These are phyloP conservation scores for Cathartes aura DNA, from an alignment of 2,113 vertebrate species.

Conservation along the genomic window DNA sequence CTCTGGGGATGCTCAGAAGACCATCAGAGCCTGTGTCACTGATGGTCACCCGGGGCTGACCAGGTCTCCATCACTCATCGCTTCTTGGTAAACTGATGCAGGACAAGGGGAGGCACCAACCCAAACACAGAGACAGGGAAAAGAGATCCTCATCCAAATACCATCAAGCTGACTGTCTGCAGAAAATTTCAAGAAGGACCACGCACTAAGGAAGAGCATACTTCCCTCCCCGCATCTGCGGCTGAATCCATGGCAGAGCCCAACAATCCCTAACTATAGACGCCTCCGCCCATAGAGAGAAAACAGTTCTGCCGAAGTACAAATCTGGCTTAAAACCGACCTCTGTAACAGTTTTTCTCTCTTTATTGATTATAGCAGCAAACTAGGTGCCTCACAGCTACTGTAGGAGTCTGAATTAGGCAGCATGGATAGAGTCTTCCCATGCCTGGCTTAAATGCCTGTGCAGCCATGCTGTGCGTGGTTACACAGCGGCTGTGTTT, in stretches of 20 bases:
- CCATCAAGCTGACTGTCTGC: not conserved
- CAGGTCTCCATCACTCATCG: rapidly evolving
- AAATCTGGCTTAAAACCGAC: not conserved
- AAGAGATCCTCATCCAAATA: not conserved
- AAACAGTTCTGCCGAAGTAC: not conserved
- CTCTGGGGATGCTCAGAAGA: not conserved
- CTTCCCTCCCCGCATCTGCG: not conserved
- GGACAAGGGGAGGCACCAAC: not conserved
- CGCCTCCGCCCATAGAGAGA: rapidly evolving
- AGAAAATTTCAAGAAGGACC: not conserved
- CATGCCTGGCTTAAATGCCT: not conserved
- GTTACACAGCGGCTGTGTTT: not conserved
- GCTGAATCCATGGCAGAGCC: not conserved
- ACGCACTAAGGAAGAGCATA: rapidly evolving
- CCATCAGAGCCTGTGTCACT: not conserved
- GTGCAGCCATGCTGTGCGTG: rapidly evolving
- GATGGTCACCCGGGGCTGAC: too few relatives aligned
- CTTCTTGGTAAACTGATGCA: not conserved
- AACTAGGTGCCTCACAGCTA: not conserved
- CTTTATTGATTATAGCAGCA: not conserved
- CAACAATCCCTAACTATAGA: not conserved
- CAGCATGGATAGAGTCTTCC: not conserved
- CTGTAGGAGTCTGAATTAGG: not conserved
- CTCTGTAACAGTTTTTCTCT: not conserved
- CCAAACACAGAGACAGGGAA: not conserved